Base-by-base conservation (phyloP, 2,113 vertebrate species). In the Macrotus californicus region DNA sequence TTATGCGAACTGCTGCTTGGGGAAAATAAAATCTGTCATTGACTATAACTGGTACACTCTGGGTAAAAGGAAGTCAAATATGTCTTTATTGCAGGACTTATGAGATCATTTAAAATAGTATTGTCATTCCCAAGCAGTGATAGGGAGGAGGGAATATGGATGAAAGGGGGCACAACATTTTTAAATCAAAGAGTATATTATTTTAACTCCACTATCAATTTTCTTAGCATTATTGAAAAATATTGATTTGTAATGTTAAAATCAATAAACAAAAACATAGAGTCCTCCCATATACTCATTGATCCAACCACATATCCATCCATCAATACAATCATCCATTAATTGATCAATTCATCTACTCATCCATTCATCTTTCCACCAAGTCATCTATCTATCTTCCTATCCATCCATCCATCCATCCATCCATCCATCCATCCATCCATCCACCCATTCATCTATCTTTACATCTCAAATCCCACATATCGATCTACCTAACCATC, bases 61-160 rank as follows among this genome's bases (percentile, higher is more conserved):
- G 61, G 39, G 36, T 83, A 87, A 36, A 34, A 50, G 14, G 69
- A 89, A 29, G 14, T 36, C 24, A 26, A 52, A 31, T 16, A 15
- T 36, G 26, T 77, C 52, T 59, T 72, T 59, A 36, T 11, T 8
- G 24, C 24, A 61, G 59, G 59, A 61, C 59, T 61, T 61, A 61
- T 61, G 9, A 0, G 10, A 61, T 24, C 39, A 61, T 75, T 94
- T 67, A 52, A 66, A 34, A 75, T 41, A 69, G 69, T 6, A 41
- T 11, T 43, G 34, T 41, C 26, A 14, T 54, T 48, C 14, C 19
- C 11, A 18, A n/a, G 21, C 7, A 41, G 6, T 31, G 22, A 9
- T 39, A 9, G 7, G 39, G 14, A 66, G 50, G 34, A 50, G 3
- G 1, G 10, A 6, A 0, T 5, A 10, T 14, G 22, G 9, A 21